Percentiles rank a stretch among this genome's conserved stretches.
Evolutionary conservation across 1,140 invertebrate species (phyloP).

Genomic region (Medauroidea extradentata): DNA sequence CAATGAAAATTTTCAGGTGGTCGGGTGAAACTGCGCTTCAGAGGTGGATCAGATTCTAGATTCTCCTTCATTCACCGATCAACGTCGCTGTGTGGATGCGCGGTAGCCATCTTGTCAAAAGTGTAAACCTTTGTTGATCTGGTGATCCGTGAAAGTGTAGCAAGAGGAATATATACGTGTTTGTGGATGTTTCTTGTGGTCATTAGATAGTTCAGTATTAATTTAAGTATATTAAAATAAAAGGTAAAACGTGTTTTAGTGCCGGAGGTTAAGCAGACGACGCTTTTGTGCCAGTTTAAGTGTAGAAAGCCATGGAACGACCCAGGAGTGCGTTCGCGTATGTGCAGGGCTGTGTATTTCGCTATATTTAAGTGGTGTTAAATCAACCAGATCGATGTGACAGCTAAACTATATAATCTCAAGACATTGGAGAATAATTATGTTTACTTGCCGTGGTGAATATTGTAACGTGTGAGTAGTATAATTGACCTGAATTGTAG

Average conservation of each 20-base stretch:
- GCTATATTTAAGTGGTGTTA: too few species aligned
- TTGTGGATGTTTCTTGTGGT: conserved; percentile 9
- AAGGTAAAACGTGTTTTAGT: conserved; percentile 3
- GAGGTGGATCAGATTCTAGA: conserved; percentile 19
- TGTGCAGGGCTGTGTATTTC: too few species aligned
- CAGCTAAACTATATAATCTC: too few species aligned
- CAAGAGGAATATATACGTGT: conserved; percentile 10
- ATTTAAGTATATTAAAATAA: conserved; percentile 3
- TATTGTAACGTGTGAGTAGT: not conserved
- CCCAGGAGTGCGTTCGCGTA: too few species aligned
- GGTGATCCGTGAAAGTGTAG: conserved; percentile 11
- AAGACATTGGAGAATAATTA: too few species aligned
- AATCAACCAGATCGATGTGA: too few species aligned
- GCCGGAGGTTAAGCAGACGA: conserved; percentile 15
- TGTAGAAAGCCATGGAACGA: not conserved
- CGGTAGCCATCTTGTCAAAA: conserved; percentile 29
- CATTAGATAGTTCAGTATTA: not conserved
- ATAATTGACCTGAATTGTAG: conserved; percentile 17
- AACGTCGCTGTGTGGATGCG: conserved; percentile 24
- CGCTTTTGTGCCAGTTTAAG: conserved; percentile 11
- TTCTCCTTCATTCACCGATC: conserved; percentile 16
- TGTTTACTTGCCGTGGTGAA: too few species aligned
- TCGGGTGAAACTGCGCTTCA: not conserved
- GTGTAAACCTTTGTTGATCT: conserved; percentile 17
- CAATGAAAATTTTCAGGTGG: not conserved